Evolutionary conservation across 2,797 vertebrate genomes (phyloP), one percentile per base, ranked within the genome.

Genomic region (Philypnodon macrostomus): DNA sequence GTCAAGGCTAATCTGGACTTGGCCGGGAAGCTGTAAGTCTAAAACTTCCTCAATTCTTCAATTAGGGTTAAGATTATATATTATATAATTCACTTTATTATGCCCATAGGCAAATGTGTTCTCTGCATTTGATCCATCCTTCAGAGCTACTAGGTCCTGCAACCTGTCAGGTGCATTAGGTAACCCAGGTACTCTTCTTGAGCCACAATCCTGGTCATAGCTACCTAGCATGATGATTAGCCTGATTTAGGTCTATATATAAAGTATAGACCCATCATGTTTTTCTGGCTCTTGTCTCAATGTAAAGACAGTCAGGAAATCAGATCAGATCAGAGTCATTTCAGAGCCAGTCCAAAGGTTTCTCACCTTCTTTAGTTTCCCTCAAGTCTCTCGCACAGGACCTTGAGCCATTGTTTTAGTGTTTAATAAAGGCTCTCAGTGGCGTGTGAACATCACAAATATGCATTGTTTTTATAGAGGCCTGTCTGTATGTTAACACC

Each of bases 1-100:
- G 47, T 46, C 42, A 33, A 17, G 47, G 49, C 42, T 67, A 67
- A 71, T 58, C 70, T 69, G 48, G 33, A 52, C 1, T 60, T 55
- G 30, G 21, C 12, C n/a, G n/a, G n/a, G n/a, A n/a, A n/a, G n/a
- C n/a, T n/a, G n/a, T n/a, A n/a, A n/a, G n/a, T n/a, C n/a, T n/a
- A n/a, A n/a, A n/a, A n/a, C n/a, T n/a, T n/a, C n/a, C n/a, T n/a
- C n/a, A n/a, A n/a, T n/a, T n/a, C n/a, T n/a, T n/a, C n/a, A n/a
- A n/a, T n/a, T n/a, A n/a, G n/a, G n/a, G n/a, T n/a, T n/a, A n/a
- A n/a, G n/a, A n/a, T n/a, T n/a, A n/a, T n/a, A n/a, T n/a, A n/a
- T n/a, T n/a, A n/a, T n/a, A n/a, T n/a, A n/a, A n/a, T n/a, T n/a
- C n/a, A n/a, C n/a, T n/a, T n/a, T n/a, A n/a, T n/a, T n/a, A n/a